Evolutionary conservation across 2,113 vertebrate genomes (phyloP).

Genomic region (Otis tarda): DNA sequence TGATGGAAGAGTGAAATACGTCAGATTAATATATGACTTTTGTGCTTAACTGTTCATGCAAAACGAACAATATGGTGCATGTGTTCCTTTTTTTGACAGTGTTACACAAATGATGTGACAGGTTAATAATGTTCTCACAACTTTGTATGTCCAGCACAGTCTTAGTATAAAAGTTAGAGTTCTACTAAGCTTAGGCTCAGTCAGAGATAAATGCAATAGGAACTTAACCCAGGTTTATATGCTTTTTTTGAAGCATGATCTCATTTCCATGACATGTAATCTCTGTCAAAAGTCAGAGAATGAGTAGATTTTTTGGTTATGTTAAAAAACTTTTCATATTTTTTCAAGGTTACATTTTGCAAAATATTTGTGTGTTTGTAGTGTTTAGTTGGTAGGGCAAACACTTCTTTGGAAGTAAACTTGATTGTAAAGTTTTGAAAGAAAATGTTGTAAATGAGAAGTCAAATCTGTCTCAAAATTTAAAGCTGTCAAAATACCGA

Average conservation of each 20-base stretch:
- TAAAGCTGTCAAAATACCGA: not conserved
- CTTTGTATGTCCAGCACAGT: not conserved
- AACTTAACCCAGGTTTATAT: not conserved
- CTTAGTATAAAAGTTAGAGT: not conserved
- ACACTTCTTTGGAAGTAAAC: not conserved
- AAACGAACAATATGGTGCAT: not conserved
- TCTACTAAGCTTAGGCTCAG: not conserved
- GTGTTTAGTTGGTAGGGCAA: not conserved
- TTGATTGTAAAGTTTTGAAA: not conserved
- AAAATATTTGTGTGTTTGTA: not conserved
- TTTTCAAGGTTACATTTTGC: not conserved
- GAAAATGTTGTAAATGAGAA: not conserved
- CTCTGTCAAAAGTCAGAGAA: not conserved
- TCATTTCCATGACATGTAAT: not conserved
- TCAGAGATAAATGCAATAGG: not conserved
- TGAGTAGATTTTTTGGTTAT: not conserved
- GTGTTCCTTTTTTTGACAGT: not conserved
- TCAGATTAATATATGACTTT: not conserved
- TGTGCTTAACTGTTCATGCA: conserved; percentile 5
- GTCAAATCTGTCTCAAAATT: not conserved
- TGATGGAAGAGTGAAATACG: conserved; percentile 9
- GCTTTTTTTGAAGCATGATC: not conserved
- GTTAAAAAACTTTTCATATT: not conserved
- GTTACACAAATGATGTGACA: not conserved
- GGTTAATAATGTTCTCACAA: not conserved